Evolutionary conservation across 2,888 invertebrate genomes (phyloP), one percentile per base, ranked within the genome.

Genomic region (Ormyrus thymus): DNA sequence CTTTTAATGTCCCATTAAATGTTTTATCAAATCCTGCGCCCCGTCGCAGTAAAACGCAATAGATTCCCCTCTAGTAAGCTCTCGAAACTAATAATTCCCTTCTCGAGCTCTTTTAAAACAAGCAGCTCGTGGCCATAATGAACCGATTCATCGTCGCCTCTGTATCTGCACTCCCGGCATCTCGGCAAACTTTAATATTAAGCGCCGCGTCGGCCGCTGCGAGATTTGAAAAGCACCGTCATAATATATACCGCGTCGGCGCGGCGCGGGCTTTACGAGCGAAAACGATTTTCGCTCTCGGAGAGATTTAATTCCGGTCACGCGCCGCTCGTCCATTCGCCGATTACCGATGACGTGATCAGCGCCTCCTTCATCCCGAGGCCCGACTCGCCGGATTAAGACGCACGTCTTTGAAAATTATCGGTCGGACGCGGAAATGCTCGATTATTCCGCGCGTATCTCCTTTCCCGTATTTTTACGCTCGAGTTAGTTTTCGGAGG

Each of bases 331-430:
- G 48, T 69, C 62, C 55, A 45, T 76, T 69, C 45, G 62, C 61
- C 69, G 76, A 76, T 76, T 76, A 69, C 45, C 53, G 15, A 55
- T 69, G 53, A 62, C 69, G 69, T 51, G 59, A 75, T 59, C 73
- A 45, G 43, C 15, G 46, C 58, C 58, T 55, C 10, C 29, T 15
- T 55, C 13, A 58, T 56, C 29, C 61, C n/a, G 10, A 29, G 11
- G 51, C n/a, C 43, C 43, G 9, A 6, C 51, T 55, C 55, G 13
- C 58, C 7, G 9, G 59, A 70, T 70, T 50, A 59, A 59, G 58
- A 70, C 56, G 29, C 9, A 7, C 53, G 69, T 69, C 69, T 46
- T 9, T 0, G 13, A 7, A 69, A 56, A 69, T 69, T 69, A 69
- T 69, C 13, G 70, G 29, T 13, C 15, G 29, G 9, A 46, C 53